Evolutionary conservation across 2,888 invertebrate genomes (phyloP), one percentile per base, ranked within the genome.

Genomic region (Andrena flavipes): DNA sequence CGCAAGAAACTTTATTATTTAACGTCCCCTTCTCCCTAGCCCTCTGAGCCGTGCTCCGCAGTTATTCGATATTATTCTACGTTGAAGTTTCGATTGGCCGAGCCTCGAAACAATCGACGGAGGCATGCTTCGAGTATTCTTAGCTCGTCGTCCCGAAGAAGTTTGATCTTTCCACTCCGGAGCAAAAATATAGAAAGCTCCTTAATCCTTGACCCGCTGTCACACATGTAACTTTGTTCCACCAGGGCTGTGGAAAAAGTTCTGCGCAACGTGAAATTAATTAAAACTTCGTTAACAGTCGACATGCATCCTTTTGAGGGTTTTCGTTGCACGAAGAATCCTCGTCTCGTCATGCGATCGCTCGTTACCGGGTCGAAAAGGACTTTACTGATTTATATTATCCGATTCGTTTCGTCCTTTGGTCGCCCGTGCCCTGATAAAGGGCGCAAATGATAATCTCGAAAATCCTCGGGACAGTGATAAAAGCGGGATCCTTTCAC

Each of bases 231-330:
- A 67, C 54, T 63, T 54, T 33, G 63, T 42, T 65, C 54, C 30
- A 54, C 30, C 26, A 30, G 20, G 71, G 48, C 54, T 29, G 63
- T n/a, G 51, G 49, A 59, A 72, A 68, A 80, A 75, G 78, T 81
- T 56, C 54, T 63, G 26, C 69, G 71, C 63, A 67, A 81, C 68
- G 72, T 63, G 16, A 76, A 73, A 76, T 84, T 86, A 86, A 87
- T 87, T 87, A 87, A 87, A 87, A 87, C 68, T 86, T 86, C 72
- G 77, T 87, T 85, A 81, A 86, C 73, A 69, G 82, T 73, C 60
- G 49, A 54, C 75, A 75, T 49, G 59, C 64, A 68, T 49, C 59
- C 64, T 33, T 30, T 20, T 29, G 10, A 16, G 7, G 42, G 10
- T 35, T 35, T 80, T 42, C 56, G 54, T 54, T 54, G 67, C 68